These are phyloP conservation scores for Microcebus tavaratra DNA, from an alignment of 2,113 vertebrate genomes.

Conservation along the genomic window DNA sequence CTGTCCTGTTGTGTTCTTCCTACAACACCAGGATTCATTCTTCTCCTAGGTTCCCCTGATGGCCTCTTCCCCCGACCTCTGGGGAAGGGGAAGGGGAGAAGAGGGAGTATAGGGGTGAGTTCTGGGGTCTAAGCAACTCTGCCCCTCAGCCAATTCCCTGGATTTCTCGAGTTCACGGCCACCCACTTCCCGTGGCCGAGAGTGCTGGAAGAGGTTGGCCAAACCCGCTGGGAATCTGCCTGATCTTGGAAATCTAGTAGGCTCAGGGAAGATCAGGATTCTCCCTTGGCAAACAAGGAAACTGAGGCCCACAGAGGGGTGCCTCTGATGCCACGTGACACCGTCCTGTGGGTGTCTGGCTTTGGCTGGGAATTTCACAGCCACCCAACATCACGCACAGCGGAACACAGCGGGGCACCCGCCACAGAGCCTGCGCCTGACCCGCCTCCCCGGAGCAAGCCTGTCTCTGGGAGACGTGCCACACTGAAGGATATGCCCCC, in stretches of 20 bases:
- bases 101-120: not conserved
- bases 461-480: not conserved
- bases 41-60: rapidly evolving
- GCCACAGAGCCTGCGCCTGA: no score
- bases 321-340: not conserved
- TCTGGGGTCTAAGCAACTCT: not conserved
- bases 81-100: not conserved
- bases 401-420: rapidly evolving
- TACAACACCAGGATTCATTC: rapidly evolving
- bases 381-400: not conserved
- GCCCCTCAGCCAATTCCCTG: not conserved
- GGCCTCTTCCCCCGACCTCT: rapidly evolving
- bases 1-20: not conserved
- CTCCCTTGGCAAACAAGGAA: not conserved
- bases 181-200: not conserved
- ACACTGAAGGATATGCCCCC: not conserved
- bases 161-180: not conserved
- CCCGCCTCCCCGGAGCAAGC: not conserved
- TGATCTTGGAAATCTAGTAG: not conserved
- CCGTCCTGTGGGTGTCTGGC: not conserved
- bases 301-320: not conserved
- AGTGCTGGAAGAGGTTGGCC: not conserved
- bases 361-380: not conserved
- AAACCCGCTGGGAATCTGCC: not conserved
- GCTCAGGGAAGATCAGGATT: not conserved